Percentiles rank a stretch among this genome's conserved stretches.
phyloP scores from a whole-genome alignment of 2,113 vertebrate genomes.

The Pachyramphus minor region DNA sequence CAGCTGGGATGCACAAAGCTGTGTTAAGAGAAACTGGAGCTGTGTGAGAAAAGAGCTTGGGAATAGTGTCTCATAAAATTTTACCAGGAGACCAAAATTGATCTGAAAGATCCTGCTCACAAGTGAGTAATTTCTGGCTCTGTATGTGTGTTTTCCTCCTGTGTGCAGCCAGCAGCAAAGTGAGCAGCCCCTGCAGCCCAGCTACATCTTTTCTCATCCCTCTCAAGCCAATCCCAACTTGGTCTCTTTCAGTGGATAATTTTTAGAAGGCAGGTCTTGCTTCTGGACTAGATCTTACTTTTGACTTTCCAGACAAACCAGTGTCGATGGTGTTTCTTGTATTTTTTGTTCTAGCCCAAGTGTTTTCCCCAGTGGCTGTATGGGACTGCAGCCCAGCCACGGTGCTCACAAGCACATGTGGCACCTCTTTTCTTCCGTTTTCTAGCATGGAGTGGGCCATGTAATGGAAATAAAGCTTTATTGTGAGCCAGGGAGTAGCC shows the following conservation, averaged over 20 bases:
- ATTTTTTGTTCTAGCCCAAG: accelerated
- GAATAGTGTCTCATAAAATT: not conserved
- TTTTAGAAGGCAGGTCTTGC: not conserved
- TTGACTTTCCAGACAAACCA: not conserved
- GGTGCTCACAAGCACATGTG: not conserved
- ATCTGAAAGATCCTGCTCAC: not conserved
- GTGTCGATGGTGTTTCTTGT: accelerated
- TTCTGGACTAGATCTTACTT: not conserved
- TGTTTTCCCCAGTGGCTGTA: accelerated
- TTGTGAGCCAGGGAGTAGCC: not conserved
- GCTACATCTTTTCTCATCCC: not conserved
- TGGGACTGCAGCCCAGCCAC: not conserved
- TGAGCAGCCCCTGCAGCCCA: accelerated
- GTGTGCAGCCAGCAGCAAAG: not conserved
- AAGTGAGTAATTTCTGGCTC: not conserved
- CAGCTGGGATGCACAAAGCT: not conserved
- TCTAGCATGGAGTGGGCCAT: not conserved
- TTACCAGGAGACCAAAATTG: not conserved
- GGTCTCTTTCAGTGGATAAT: not conserved
- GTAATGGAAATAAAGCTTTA: not conserved
- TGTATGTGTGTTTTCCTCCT: accelerated
- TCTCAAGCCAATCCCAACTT: not conserved
- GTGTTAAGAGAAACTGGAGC: not conserved
- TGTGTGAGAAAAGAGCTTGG: not conserved
- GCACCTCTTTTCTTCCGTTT: not conserved